phyloP scores from a whole-genome alignment of 2,113 vertebrate species.

The Brachyistius frenatus region DNA sequence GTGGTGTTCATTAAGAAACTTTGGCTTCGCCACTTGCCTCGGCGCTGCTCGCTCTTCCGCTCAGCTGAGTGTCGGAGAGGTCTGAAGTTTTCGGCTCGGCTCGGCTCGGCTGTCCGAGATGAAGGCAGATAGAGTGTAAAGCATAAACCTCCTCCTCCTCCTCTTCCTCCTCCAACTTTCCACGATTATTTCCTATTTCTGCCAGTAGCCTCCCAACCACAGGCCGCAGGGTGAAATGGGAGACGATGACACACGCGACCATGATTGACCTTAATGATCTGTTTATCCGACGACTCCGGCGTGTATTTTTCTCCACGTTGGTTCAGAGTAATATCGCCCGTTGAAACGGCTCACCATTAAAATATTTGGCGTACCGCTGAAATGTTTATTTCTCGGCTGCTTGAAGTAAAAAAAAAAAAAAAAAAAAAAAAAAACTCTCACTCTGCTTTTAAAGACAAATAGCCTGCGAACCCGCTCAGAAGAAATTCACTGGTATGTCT shows the following conservation, averaged over 20 bases:
- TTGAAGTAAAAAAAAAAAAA: slow-evolving; percentile 17
- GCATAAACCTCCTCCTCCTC: slow-evolving; percentile 9
- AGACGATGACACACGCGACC: background rate
- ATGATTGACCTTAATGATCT: slow-evolving; percentile 19
- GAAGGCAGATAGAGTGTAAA: slow-evolving; percentile 23
- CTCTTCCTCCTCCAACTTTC: background rate
- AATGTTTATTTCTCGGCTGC: slow-evolving; percentile 17
- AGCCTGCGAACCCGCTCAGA: slow-evolving; percentile 37
- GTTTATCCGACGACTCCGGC: slow-evolving; percentile 5
- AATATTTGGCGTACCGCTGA: background rate
- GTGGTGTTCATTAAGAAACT: slow-evolving; percentile 51
- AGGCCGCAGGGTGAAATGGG: background rate
- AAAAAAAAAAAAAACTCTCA: slow-evolving; percentile 28
- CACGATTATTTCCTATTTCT: slow-evolving; percentile 18
- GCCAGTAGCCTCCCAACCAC: background rate
- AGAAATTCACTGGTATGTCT: background rate
- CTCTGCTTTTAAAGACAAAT: slow-evolving; percentile 15
- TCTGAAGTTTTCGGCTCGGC: slow-evolving; percentile 51
- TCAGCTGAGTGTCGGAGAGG: slow-evolving; percentile 36
- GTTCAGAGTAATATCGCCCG: background rate
- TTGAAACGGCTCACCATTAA: background rate
- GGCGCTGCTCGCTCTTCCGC: slow-evolving; percentile 29
- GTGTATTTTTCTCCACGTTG: background rate
- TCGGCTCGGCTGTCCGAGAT: slow-evolving; percentile 21
- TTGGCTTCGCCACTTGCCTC: slow-evolving; percentile 17